These are phyloP conservation scores for Antrozous pallidus DNA, from an alignment of 2,797 vertebrate genomes.

Conservation along the genomic window DNA sequence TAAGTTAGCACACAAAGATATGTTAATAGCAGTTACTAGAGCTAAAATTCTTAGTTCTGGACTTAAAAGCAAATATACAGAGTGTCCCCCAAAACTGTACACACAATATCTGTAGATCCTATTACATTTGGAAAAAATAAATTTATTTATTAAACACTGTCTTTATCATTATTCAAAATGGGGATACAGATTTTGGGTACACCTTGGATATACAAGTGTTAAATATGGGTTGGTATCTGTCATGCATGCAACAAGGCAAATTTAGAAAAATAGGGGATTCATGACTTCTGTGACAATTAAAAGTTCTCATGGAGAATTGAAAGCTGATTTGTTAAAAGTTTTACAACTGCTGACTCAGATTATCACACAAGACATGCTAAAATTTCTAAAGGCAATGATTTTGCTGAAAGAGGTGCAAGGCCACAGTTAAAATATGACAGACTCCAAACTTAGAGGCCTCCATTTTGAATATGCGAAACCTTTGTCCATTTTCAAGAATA, in stretches of 20 bases:
- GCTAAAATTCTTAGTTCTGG: not conserved
- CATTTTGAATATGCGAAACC: conserved; percentile 10
- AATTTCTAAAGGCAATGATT: conserved; percentile 26
- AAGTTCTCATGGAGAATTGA: not conserved
- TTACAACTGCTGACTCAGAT: conserved; percentile 9
- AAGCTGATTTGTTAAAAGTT: not conserved
- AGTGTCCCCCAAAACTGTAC: no score
- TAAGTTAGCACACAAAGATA: not conserved
- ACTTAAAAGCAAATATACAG: not conserved
- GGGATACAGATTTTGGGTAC: no score
- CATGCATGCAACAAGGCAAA: not conserved
- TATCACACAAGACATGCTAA: not conserved
- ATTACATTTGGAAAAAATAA: no score
- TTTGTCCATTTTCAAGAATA: conserved; percentile 28
- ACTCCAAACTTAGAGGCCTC: not conserved
- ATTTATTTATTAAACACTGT: no score
- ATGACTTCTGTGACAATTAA: not conserved
- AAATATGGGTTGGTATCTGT: not conserved
- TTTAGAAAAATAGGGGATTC: not conserved
- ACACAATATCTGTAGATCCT: no score
- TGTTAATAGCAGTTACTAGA: not conserved
- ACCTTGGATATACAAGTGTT: not conserved
- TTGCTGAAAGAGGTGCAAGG: not conserved
- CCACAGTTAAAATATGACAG: conserved; percentile 3
- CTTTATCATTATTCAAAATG: no score